Percentiles rank a stretch among this genome's conserved stretches.
These are phyloP conservation scores for Lasioglossum zephyrum DNA, from an alignment of 2,888 invertebrate genomes.

Conservation along the genomic window DNA sequence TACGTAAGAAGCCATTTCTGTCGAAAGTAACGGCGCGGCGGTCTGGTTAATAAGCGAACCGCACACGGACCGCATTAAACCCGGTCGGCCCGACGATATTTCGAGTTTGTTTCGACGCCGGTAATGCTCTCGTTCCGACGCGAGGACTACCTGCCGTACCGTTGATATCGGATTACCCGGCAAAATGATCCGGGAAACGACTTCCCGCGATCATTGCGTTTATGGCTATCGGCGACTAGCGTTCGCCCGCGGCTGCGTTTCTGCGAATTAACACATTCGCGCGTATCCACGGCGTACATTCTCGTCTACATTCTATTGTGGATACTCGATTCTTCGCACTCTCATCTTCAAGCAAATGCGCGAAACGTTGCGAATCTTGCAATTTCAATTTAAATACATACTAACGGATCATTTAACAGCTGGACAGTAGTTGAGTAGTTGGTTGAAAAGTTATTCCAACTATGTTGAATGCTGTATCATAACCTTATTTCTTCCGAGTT, in stretches of 20 bases:
- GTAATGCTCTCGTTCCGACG: constrained; percentile 25
- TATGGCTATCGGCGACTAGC: background rate
- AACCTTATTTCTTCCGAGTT: too few species aligned
- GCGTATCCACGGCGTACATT: background rate
- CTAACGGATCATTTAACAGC: too few species aligned
- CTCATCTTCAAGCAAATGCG: too few species aligned
- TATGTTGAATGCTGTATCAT: too few species aligned
- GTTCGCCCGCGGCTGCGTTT: background rate
- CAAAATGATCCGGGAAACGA: background rate
- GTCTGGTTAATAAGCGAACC: constrained; percentile 47
- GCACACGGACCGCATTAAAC: constrained; percentile 45
- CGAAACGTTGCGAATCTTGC: too few species aligned
- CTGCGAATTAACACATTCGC: background rate
- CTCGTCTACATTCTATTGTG: too few species aligned
- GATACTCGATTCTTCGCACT: too few species aligned
- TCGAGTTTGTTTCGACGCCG: constrained; percentile 54
- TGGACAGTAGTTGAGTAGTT: too few species aligned
- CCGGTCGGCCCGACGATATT: constrained; percentile 45
- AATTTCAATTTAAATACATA: too few species aligned
- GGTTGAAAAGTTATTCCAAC: too few species aligned
- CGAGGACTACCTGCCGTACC: constrained; percentile 13
- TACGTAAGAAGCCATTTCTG: constrained; percentile 16
- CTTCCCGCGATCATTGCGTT: background rate
- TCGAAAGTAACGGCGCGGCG: constrained; percentile 36
- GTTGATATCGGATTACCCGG: constrained; percentile 33